phyloP scores from a whole-genome alignment of 2,113 vertebrate species.

The Forbesichthys agassizii region DNA sequence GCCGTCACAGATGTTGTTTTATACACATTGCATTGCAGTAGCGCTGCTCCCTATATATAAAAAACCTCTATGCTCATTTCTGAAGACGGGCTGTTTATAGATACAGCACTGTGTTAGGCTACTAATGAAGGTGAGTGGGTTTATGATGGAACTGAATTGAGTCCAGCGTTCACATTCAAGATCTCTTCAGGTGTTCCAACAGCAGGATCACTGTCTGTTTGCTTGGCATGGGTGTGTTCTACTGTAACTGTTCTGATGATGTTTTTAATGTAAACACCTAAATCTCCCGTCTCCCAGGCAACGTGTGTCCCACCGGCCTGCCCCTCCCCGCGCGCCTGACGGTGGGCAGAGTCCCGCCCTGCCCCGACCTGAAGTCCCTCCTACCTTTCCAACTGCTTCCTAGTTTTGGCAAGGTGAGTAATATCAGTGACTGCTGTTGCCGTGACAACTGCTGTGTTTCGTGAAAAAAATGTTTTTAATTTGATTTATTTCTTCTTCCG shows the following conservation, averaged over 20 bases:
- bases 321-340: constrained; percentile 39
- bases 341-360: constrained; percentile 49
- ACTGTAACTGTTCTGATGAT: no score
- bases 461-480: no score
- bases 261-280: no score
- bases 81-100: no score
- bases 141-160: not conserved
- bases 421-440: constrained; percentile 23
- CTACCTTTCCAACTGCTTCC: constrained; percentile 64
- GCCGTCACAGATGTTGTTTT: not conserved
- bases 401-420: constrained; percentile 62
- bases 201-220: not conserved
- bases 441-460: constrained; percentile 18
- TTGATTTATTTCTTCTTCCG: not conserved
- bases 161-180: not conserved
- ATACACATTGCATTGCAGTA: not conserved
- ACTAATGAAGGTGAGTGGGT: not conserved
- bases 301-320: constrained; percentile 52
- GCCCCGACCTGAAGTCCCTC: constrained; percentile 49
- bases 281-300: constrained; percentile 50
- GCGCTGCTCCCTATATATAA: no score
- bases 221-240: no score
- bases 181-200: not conserved
- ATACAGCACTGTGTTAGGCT: no score
- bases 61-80: no score